phyloP scores from a whole-genome alignment of 2,888 invertebrate genomes.

The Scaptodrosophila latifasciaeformis region DNA sequence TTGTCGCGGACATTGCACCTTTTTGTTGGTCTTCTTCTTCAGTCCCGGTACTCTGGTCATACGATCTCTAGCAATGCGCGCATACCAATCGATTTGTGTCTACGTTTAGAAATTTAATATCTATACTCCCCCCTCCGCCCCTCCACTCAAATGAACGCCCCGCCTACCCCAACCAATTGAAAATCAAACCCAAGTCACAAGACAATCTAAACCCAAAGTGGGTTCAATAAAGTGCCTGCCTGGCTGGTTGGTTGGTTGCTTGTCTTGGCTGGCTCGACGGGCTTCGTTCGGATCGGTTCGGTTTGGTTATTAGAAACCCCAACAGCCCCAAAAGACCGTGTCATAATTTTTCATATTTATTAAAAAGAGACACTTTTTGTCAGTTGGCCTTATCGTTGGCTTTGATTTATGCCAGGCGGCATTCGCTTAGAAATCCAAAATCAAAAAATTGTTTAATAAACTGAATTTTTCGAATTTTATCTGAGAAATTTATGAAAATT shows the following conservation, averaged over 20 bases:
- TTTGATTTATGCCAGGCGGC: conserved; percentile 61
- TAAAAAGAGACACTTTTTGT: conserved; percentile 11
- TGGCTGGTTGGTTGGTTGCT: no score
- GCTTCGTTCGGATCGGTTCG: no score
- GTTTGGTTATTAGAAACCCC: conserved; percentile 30
- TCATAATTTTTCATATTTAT: conserved; percentile 39
- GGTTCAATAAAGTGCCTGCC: conserved; percentile 37
- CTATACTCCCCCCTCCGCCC: neutral
- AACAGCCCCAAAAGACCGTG: conserved; percentile 4
- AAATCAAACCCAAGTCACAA: no score
- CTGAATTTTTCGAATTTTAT: conserved; percentile 37
- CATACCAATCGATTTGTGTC: conserved; percentile 65
- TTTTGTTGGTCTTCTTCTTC: conserved; percentile 21
- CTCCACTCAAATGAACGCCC: neutral
- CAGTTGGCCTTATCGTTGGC: conserved; percentile 47
- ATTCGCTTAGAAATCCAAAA: conserved; percentile 32
- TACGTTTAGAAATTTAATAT: conserved; percentile 65
- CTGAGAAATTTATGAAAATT: conserved; percentile 67
- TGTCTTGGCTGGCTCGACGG: no score
- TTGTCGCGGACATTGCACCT: conserved; percentile 62
- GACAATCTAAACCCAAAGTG: conserved; percentile 31
- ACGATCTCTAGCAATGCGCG: conserved; percentile 50
- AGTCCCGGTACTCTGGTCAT: conserved; percentile 45
- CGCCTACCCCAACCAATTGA: no score
- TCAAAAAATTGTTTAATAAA: conserved; percentile 11